Evolutionary conservation across 2,888 invertebrate species (phyloP).

Genomic region (Hecatera dysodea): DNA sequence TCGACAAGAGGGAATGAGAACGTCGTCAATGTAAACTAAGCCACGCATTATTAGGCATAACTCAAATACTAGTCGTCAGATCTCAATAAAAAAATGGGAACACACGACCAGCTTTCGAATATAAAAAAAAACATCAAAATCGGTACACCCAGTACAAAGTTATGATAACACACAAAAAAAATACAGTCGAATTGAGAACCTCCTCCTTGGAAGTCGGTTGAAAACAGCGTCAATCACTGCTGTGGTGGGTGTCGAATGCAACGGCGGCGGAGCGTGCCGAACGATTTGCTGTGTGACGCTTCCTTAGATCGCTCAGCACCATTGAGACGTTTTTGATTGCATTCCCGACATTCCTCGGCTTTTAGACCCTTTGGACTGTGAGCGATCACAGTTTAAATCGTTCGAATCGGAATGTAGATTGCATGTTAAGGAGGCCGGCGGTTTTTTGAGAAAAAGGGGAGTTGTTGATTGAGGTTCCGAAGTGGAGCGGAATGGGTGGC

Average conservation of each 20-base stretch:
- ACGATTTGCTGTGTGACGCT: constrained; percentile 70
- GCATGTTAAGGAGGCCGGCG: constrained; percentile 67
- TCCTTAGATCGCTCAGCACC: constrained; percentile 63
- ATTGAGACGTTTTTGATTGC: constrained; percentile 74
- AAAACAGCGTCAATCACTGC: constrained; percentile 62
- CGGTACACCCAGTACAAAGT: no score
- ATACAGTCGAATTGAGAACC: no score
- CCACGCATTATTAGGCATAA: no score
- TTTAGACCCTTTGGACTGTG: constrained; percentile 66
- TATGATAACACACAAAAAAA: no score
- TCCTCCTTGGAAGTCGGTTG: no score
- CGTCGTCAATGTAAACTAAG: no score
- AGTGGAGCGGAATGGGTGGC: constrained; percentile 33
- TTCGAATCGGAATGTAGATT: constrained; percentile 72
- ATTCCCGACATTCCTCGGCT: constrained; percentile 69
- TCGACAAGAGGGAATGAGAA: no score
- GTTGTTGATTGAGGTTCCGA: constrained; percentile 63
- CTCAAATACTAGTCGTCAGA: no score
- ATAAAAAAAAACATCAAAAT: no score
- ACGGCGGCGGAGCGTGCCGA: constrained; percentile 63
- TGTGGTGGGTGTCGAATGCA: constrained; percentile 57
- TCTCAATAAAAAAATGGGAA: no score
- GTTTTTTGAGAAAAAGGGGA: constrained; percentile 64
- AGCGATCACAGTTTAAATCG: constrained; percentile 70
- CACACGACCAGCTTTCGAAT: no score